A percentile compares a stretch with the other conserved stretches of the same genome.
Evolutionary conservation across 1,140 invertebrate species (phyloP).

Genomic region (Pararge aegeria): DNA sequence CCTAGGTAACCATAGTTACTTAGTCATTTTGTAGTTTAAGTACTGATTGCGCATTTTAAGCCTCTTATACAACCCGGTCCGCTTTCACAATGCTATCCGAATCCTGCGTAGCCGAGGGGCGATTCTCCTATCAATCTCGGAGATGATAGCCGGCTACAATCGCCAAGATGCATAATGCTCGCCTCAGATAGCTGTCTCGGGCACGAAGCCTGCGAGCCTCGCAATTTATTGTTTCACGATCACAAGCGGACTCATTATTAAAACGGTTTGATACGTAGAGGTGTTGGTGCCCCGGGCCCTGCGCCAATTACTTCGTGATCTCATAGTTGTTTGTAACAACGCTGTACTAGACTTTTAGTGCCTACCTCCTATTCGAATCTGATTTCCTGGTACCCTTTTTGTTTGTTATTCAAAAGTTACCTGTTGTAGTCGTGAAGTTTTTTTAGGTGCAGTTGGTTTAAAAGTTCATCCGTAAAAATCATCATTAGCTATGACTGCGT

Average conservation of each 20-base stretch:
- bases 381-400: slow-evolving; percentile 33
- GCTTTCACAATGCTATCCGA: slow-evolving; percentile 59
- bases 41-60: slow-evolving; percentile 37
- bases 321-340: slow-evolving; percentile 64
- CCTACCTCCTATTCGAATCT: slow-evolving; percentile 47
- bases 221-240: slow-evolving; percentile 80
- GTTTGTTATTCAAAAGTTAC: background rate
- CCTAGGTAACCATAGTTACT: too few species aligned
- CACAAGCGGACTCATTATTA: slow-evolving; percentile 74
- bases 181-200: slow-evolving; percentile 71
- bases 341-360: slow-evolving; percentile 54
- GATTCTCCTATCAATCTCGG: slow-evolving; percentile 76
- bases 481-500: too few species aligned
- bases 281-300: slow-evolving; percentile 68
- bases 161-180: slow-evolving; percentile 72
- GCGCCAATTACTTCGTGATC: slow-evolving; percentile 68
- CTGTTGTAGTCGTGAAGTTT: too few species aligned
- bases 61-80: slow-evolving; percentile 48
- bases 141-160: slow-evolving; percentile 70
- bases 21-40: slow-evolving; percentile 23
- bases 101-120: slow-evolving; percentile 63
- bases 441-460: too few species aligned
- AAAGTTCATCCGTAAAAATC: too few species aligned
- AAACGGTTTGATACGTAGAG: slow-evolving; percentile 77
- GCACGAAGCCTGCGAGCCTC: slow-evolving; percentile 77